Percentiles rank a stretch among this genome's conserved stretches.
Conservation (phyloP, 2,797 vertebrate species). For the Catostomus latipinnis region DNA sequence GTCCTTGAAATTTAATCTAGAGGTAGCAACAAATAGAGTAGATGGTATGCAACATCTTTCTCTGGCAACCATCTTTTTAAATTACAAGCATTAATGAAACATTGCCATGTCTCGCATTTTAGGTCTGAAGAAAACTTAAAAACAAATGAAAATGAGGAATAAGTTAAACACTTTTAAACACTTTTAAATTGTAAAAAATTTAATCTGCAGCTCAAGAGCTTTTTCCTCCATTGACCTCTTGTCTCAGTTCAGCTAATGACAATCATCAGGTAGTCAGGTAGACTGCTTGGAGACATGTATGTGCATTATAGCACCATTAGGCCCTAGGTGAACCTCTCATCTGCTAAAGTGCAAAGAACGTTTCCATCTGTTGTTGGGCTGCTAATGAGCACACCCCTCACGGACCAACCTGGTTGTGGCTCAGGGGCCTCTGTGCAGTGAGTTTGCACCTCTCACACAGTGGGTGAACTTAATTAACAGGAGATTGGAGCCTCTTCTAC, state of each 20-base stretch:
- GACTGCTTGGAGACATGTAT: constrained; percentile 47
- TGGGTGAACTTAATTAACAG: constrained; percentile 52
- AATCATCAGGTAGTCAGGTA: constrained; percentile 49
- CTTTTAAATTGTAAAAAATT: background rate
- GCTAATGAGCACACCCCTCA: constrained; percentile 49
- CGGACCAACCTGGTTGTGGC: constrained; percentile 35
- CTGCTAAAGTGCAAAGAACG: constrained; percentile 54
- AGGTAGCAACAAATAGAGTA: no score
- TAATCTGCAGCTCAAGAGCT: background rate
- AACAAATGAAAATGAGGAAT: background rate
- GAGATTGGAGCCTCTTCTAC: constrained; percentile 51
- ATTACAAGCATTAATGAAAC: background rate
- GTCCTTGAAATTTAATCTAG: background rate
- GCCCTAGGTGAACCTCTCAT: constrained; percentile 46
- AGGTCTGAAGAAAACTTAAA: background rate
- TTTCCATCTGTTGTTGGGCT: constrained; percentile 57
- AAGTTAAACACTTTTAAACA: constrained; percentile 9
- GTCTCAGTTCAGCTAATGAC: constrained; percentile 46
- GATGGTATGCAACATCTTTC: no score
- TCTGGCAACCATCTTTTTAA: background rate
- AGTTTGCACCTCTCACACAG: constrained; percentile 38
- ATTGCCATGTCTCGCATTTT: background rate
- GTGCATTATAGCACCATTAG: constrained; percentile 47
- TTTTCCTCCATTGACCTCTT: constrained; percentile 39
- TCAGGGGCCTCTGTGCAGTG: constrained; percentile 47